phyloP scores from a whole-genome alignment of 2,797 vertebrate species.

The Rhinoraja longicauda region DNA sequence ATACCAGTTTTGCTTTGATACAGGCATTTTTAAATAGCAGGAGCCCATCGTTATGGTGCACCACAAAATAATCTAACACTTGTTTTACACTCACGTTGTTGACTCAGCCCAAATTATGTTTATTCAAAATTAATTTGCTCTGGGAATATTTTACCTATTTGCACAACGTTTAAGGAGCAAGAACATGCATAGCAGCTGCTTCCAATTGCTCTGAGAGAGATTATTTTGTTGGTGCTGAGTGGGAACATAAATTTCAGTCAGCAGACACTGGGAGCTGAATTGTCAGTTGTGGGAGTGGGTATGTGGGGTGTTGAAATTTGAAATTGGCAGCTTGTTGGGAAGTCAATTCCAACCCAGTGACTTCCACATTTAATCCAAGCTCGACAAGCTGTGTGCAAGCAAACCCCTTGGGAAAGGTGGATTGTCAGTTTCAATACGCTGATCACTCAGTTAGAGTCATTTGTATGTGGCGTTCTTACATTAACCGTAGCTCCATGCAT shows the following conservation, averaged over 20 bases:
- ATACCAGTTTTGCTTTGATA: background rate
- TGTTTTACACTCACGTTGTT: background rate
- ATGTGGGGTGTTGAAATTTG: no score
- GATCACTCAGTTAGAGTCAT: no score
- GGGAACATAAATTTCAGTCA: conserved; percentile 3
- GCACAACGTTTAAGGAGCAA: background rate
- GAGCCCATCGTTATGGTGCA: background rate
- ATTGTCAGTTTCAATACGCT: no score
- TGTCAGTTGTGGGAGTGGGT: no score
- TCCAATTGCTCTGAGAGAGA: background rate
- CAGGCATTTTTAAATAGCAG: background rate
- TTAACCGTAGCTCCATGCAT: no score
- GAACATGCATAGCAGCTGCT: background rate
- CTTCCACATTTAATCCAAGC: no score
- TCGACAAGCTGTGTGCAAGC: no score
- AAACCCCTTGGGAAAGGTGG: no score
- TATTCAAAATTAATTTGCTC: conserved; percentile 23
- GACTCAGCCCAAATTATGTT: conserved; percentile 24
- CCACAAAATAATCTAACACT: background rate
- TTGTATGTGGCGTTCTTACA: no score
- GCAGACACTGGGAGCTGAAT: background rate
- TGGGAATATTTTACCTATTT: background rate
- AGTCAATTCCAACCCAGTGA: no score
- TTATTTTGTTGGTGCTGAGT: conserved; percentile 4
- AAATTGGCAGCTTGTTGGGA: no score